phyloP scores from a whole-genome alignment of 2,113 vertebrate species.

The Solea solea region DNA sequence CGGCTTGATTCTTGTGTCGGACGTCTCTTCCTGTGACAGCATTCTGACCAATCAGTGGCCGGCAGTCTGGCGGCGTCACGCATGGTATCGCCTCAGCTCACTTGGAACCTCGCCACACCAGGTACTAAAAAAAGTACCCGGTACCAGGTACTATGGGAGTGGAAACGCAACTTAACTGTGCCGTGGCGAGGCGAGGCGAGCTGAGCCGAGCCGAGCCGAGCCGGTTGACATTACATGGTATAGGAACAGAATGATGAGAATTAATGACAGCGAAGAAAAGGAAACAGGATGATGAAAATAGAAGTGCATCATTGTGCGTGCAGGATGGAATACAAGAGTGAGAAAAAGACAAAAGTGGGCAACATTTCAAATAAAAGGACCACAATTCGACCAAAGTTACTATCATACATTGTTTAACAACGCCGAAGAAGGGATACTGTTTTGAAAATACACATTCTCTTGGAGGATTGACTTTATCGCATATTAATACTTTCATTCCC shows the following conservation, averaged over 20 bases:
- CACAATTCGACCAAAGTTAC: background rate
- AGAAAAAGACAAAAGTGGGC: background rate
- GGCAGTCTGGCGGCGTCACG: too few species aligned
- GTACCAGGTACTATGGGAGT: too few species aligned
- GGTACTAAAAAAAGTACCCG: too few species aligned
- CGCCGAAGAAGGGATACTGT: background rate
- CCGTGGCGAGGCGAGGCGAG: too few species aligned
- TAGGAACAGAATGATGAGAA: background rate
- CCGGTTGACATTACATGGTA: background rate
- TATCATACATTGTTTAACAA: background rate
- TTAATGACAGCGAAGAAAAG: background rate
- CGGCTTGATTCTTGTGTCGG: too few species aligned
- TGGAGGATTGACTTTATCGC: constrained; percentile 10
- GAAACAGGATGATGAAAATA: background rate
- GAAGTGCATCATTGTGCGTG: background rate
- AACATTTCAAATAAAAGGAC: background rate
- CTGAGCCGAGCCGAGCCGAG: too few species aligned
- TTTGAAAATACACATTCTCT: background rate
- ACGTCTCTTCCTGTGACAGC: too few species aligned
- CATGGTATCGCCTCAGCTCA: too few species aligned
- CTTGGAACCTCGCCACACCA: too few species aligned
- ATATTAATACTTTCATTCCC: constrained; percentile 4
- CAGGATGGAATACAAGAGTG: background rate
- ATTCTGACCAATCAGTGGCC: too few species aligned
- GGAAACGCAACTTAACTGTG: too few species aligned